A percentile compares a stretch with the other conserved stretches of the same genome.
These are phyloP conservation scores for Ictalurus punctatus DNA, from an alignment of 2,113 vertebrate genomes.

Conservation along the genomic window DNA sequence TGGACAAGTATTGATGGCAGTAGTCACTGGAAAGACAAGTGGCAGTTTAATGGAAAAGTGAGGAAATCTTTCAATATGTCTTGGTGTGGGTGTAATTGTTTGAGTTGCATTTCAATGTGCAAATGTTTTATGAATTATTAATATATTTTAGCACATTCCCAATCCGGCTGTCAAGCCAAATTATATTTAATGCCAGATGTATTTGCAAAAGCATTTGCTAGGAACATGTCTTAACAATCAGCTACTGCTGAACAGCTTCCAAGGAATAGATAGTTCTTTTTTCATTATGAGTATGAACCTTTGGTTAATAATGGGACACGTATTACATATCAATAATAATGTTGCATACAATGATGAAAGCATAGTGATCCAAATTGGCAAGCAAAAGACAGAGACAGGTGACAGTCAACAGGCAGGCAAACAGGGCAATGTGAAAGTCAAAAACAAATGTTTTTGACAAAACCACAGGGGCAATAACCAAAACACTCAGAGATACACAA, in stretches of 20 bases:
- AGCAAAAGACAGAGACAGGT: not conserved
- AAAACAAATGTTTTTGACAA: not conserved
- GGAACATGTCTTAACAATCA: not conserved
- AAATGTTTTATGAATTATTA: slow-evolving; percentile 10
- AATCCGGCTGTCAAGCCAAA: not conserved
- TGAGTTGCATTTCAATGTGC: not conserved
- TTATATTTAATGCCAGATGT: not conserved
- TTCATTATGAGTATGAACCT: no score
- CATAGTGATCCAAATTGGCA: not conserved
- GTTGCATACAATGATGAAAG: not conserved
- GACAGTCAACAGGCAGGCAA: not conserved
- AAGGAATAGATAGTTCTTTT: not conserved
- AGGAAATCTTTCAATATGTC: not conserved
- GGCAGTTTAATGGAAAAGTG: not conserved
- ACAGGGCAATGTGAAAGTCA: not conserved
- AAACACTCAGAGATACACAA: not conserved
- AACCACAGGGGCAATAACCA: not conserved
- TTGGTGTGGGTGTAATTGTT: not conserved
- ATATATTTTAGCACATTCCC: not conserved
- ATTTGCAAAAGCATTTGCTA: not conserved
- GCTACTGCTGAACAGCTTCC: not conserved
- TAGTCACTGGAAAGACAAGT: not conserved
- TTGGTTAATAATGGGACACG: not conserved
- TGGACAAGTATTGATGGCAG: slow-evolving; percentile 1
- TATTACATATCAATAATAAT: not conserved